Evolutionary conservation across 2,888 invertebrate genomes (phyloP).

Genomic region (Phortica okadai): DNA sequence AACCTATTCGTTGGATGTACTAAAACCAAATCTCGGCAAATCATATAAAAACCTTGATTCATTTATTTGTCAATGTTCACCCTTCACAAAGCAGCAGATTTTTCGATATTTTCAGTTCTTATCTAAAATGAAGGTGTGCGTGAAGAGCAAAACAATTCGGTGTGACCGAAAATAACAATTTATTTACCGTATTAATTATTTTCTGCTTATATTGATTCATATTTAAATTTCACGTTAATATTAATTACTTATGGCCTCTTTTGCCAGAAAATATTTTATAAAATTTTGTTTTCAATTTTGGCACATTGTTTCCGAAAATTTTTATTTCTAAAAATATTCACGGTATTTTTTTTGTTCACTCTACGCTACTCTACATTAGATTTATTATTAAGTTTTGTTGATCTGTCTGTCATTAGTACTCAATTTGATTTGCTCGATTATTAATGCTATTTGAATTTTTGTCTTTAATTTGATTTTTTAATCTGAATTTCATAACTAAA

Average conservation of each 20-base stretch:
- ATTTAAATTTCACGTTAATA: slow-evolving; percentile 20
- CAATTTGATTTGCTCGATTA: background rate
- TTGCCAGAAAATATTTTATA: slow-evolving; percentile 19
- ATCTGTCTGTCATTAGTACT: slow-evolving; percentile 5
- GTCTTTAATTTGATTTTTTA: background rate
- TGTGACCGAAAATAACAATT: background rate
- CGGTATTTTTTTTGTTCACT: slow-evolving; percentile 42
- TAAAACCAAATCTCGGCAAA: slow-evolving; percentile 46
- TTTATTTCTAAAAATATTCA: slow-evolving; percentile 53
- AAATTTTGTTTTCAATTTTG: slow-evolving; percentile 62
- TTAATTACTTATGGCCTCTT: slow-evolving; percentile 13
- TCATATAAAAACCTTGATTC: slow-evolving; percentile 33
- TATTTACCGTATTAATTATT: slow-evolving; percentile 32
- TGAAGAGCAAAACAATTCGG: background rate
- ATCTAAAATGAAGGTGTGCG: background rate
- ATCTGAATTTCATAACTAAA: background rate
- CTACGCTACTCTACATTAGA: slow-evolving; percentile 8
- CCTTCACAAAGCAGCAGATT: background rate
- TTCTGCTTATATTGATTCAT: slow-evolving; percentile 40
- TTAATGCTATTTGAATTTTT: background rate
- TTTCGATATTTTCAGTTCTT: background rate
- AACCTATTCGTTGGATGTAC: slow-evolving; percentile 56
- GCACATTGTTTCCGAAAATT: slow-evolving; percentile 75
- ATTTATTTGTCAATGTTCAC: slow-evolving; percentile 17
- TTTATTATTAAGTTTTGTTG: slow-evolving; percentile 21